Conservation (phyloP, 2,888 invertebrate species). For the Parnassius smintheus region DNA sequence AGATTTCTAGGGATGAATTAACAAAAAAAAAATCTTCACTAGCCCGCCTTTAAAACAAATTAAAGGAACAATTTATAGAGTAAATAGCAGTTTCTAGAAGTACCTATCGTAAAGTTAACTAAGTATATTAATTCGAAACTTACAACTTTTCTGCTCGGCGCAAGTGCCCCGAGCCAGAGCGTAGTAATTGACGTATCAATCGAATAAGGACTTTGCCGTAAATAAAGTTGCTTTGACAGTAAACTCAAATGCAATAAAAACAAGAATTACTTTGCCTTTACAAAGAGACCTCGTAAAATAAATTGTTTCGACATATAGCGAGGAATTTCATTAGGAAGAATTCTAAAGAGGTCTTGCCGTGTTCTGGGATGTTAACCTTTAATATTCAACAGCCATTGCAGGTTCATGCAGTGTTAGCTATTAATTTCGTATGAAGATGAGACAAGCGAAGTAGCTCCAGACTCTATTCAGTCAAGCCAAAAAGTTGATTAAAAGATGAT, state of each 20-base stretch:
- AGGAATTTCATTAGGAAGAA: slow-evolving; percentile 19
- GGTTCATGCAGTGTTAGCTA: too few species aligned
- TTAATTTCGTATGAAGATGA: too few species aligned
- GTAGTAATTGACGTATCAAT: slow-evolving; percentile 24
- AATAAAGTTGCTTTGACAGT: slow-evolving; percentile 21
- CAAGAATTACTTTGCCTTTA: slow-evolving; percentile 16
- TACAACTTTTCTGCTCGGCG: slow-evolving; percentile 54
- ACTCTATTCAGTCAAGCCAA: too few species aligned
- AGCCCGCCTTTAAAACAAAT: slow-evolving; percentile 31
- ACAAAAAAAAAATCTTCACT: background rate
- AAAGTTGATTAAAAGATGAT: too few species aligned
- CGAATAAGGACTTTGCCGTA: slow-evolving; percentile 20
- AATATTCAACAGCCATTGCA: background rate
- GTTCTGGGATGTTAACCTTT: background rate
- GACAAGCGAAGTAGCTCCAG: too few species aligned
- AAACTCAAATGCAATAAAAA: slow-evolving; percentile 16
- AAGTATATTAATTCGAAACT: slow-evolving; percentile 59
- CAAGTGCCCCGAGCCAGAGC: slow-evolving; percentile 41
- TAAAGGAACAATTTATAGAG: slow-evolving; percentile 45
- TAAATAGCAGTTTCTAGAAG: slow-evolving; percentile 54
- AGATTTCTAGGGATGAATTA: too few species aligned
- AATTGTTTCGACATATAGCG: background rate
- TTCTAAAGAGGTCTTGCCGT: background rate
- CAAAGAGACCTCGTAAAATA: background rate
- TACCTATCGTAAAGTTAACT: slow-evolving; percentile 59